These are phyloP conservation scores for Meiosimyza platycephala DNA, from an alignment of 2,888 invertebrate species.

Conservation along the genomic window DNA sequence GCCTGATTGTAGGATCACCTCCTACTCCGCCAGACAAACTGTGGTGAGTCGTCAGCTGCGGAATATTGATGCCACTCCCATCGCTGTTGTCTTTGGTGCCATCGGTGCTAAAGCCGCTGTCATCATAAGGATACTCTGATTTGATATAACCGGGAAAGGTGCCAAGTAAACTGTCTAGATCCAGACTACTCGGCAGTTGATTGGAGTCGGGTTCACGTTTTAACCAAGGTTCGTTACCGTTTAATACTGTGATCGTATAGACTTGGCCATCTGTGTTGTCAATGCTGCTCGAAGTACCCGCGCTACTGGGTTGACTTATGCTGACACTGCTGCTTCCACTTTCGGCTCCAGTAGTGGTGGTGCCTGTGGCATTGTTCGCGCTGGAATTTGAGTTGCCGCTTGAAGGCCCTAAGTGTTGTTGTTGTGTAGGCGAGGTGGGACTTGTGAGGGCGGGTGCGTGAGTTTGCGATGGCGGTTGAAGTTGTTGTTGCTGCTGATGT, in stretches of 20 bases:
- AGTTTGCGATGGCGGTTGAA: slow-evolving; percentile 67
- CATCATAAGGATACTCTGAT: slow-evolving; percentile 82
- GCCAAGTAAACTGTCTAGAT: slow-evolving; percentile 84
- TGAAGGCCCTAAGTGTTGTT: slow-evolving; percentile 39
- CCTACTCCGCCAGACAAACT: slow-evolving; percentile 44
- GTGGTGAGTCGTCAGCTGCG: slow-evolving; percentile 41
- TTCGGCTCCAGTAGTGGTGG: not conserved
- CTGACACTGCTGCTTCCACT: slow-evolving; percentile 39
- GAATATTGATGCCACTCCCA: slow-evolving; percentile 37
- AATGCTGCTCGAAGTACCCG: slow-evolving; percentile 58
- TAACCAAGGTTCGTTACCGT: slow-evolving; percentile 78
- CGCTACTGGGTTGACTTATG: slow-evolving; percentile 54
- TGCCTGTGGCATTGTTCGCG: slow-evolving; percentile 12
- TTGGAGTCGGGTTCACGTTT: slow-evolving; percentile 72
- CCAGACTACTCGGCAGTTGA: slow-evolving; percentile 73
- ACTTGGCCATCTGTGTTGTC: slow-evolving; percentile 80
- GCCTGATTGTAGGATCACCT: slow-evolving; percentile 45
- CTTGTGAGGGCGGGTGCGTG: slow-evolving; percentile 41
- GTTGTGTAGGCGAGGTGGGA: slow-evolving; percentile 44
- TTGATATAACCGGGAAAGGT: slow-evolving; percentile 78
- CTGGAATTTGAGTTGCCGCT: slow-evolving; percentile 37
- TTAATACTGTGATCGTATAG: slow-evolving; percentile 87
- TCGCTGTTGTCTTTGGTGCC: slow-evolving; percentile 67
- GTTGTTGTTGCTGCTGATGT: slow-evolving; percentile 70
- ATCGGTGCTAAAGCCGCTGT: slow-evolving; percentile 77